A percentile compares a stretch with the other conserved stretches of the same genome.
Conservation (phyloP, 92 coral and sea anemone genomes). For the Paragorgia papillata region DNA sequence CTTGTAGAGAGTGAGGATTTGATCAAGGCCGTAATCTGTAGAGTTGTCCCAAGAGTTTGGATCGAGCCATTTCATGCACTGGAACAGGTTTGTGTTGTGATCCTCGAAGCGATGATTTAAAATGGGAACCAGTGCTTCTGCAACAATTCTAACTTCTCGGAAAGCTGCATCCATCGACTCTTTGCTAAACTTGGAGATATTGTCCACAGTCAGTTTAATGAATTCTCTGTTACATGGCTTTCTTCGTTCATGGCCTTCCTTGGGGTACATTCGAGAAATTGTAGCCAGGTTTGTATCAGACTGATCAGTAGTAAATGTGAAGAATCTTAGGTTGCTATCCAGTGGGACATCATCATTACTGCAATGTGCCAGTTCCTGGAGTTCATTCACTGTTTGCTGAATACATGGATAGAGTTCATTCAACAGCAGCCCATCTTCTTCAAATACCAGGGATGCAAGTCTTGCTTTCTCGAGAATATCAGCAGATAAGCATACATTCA, state of each 20-base stretch:
- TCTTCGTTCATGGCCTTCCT: conserved; percentile 11
- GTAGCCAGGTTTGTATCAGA: not conserved
- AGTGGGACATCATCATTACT: not conserved
- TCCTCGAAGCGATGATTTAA: not conserved
- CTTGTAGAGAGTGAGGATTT: not conserved
- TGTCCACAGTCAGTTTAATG: not conserved
- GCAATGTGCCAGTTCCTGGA: not conserved
- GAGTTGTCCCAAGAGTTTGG: not conserved
- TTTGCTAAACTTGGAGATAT: not conserved
- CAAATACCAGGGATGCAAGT: not conserved
- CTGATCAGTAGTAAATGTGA: not conserved
- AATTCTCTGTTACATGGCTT: conserved; percentile 1
- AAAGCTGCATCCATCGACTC: not conserved
- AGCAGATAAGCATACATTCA: not conserved
- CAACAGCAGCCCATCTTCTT: not conserved
- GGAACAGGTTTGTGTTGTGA: not conserved
- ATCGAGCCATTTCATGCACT: conserved; percentile 7
- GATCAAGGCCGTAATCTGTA: not conserved
- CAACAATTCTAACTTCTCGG: not conserved
- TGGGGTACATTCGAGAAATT: not conserved
- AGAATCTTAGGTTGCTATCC: not conserved
- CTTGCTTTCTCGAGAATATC: conserved; percentile 1
- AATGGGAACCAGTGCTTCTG: not conserved
- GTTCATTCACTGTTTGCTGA: not conserved
- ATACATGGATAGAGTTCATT: not conserved